Percentiles rank a stretch among this genome's conserved stretches.
Evolutionary conservation across 2,888 invertebrate species (phyloP).

Genomic region (Geophilus truncorum): DNA sequence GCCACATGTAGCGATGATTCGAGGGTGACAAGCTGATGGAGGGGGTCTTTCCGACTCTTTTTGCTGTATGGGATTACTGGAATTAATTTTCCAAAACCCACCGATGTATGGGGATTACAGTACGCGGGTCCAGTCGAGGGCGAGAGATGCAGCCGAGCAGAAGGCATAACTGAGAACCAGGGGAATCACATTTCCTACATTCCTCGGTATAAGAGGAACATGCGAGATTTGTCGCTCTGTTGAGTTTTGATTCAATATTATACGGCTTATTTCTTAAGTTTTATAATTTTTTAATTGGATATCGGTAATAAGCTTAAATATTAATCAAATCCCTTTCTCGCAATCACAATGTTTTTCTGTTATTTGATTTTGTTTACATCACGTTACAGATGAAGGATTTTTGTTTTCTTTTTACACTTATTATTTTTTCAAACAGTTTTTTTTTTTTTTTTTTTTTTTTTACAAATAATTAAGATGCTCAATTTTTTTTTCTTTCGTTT

Average conservation of each 20-base stretch:
- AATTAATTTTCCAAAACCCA: slow-evolving; percentile 25
- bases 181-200: slow-evolving; percentile 8
- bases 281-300: too few relatives aligned
- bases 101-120: slow-evolving; percentile 23
- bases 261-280: too few relatives aligned
- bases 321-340: too few relatives aligned
- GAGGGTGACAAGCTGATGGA: slow-evolving; percentile 7
- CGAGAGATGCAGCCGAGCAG: slow-evolving; percentile 13
- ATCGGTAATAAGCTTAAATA: too few relatives aligned
- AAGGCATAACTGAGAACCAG: neutral
- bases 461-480: too few relatives aligned
- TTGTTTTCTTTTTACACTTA: too few relatives aligned
- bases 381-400: too few relatives aligned
- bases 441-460: too few relatives aligned
- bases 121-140: slow-evolving; percentile 25
- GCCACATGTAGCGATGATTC: slow-evolving; percentile 9
- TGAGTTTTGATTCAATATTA: neutral
- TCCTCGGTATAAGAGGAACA: neutral
- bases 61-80: neutral
- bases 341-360: too few relatives aligned
- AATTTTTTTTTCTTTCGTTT: too few relatives aligned
- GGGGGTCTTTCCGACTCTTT: neutral
- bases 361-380: too few relatives aligned
- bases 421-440: too few relatives aligned
- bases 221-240: neutral